These are phyloP conservation scores for Jordanella pulchra DNA, from an alignment of 2,797 vertebrate genomes.

Conservation along the genomic window DNA sequence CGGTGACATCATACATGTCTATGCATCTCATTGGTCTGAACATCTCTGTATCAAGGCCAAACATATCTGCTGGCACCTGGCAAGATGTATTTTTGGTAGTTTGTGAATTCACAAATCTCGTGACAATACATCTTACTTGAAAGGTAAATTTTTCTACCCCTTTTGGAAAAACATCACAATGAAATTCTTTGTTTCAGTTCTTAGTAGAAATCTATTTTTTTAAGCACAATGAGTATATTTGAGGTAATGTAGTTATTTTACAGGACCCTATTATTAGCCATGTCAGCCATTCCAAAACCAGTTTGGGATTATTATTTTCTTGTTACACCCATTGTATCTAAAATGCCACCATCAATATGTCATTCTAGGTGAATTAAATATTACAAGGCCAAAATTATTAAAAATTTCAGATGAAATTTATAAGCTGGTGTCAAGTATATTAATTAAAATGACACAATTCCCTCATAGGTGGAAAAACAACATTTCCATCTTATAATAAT, in stretches of 20 bases:
- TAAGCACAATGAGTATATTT: not conserved
- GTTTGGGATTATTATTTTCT: not conserved
- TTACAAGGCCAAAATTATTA: too few species aligned
- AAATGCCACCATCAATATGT: too few species aligned
- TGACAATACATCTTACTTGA: too few species aligned
- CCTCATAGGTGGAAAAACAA: not conserved
- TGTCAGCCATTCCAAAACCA: not conserved
- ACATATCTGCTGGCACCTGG: too few species aligned
- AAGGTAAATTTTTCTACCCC: too few species aligned
- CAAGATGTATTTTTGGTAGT: too few species aligned
- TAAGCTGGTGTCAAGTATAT: conserved; percentile 24
- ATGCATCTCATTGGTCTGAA: too few species aligned
- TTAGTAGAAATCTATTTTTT: not conserved
- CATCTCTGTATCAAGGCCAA: too few species aligned
- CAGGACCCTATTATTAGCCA: not conserved
- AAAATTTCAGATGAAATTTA: conserved; percentile 2
- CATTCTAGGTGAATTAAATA: not conserved
- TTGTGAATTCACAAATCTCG: too few species aligned
- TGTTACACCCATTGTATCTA: too few species aligned
- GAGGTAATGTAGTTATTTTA: not conserved
- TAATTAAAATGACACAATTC: conserved; percentile 18
- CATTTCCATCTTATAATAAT: not conserved
- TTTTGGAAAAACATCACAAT: not conserved
- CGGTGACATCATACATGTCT: too few species aligned
- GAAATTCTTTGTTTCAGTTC: not conserved